Percentiles rank a stretch among this genome's conserved stretches.
Evolutionary conservation across 1,140 invertebrate genomes (phyloP).

Genomic region (Drosophila willistoni): DNA sequence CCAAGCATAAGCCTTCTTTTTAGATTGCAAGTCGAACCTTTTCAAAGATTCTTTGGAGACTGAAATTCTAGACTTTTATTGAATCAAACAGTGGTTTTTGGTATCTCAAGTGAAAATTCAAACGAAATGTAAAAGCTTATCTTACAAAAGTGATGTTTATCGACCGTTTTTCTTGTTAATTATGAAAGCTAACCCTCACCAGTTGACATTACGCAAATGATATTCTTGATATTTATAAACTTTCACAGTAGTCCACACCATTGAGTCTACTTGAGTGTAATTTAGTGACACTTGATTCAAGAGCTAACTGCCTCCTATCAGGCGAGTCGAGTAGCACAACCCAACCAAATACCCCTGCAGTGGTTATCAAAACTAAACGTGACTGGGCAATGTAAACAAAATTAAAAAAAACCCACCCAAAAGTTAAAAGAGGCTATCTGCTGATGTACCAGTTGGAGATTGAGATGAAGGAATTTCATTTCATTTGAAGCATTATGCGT

Average conservation of each 20-base stretch:
- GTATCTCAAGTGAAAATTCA: no score
- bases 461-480: constrained; percentile 2
- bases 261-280: neutral
- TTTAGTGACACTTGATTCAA: neutral
- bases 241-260: neutral
- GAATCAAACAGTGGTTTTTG: no score
- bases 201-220: neutral
- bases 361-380: constrained; percentile 2
- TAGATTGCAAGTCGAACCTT: no score
- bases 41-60: no score
- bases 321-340: neutral
- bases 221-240: neutral
- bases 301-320: neutral
- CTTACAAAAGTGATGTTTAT: no score
- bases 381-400: neutral
- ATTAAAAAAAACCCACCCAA: neutral
- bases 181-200: neutral
- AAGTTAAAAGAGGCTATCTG: neutral
- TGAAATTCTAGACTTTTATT: no score
- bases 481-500: neutral
- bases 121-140: no score
- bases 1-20: no score
- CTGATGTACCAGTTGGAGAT: neutral
- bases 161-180: no score
- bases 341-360: neutral